Evolutionary conservation across 1,140 invertebrate genomes (phyloP), one percentile per base, ranked within the genome.

Genomic region (Diorhabda sublineata): DNA sequence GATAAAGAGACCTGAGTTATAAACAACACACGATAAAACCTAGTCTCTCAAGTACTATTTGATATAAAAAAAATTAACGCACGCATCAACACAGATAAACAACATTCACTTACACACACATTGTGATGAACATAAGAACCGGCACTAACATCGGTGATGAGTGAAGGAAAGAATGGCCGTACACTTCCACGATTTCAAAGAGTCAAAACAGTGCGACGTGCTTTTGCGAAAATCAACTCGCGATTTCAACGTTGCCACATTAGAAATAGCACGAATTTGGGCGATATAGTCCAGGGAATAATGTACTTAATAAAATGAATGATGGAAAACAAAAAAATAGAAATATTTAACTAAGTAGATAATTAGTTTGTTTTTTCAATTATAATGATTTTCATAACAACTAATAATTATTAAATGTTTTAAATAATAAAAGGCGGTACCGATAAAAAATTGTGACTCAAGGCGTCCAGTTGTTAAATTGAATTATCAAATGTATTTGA

Each of bases 141-240:
- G 6, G 4, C 47, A 52, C 47, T 52, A 52, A 52, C 47, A n/a
- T 52, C n/a, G n/a, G 47, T n/a, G 47, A 52, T 8, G 6, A 52
- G 47, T 52, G 47, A 52, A 52, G 47, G 47, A 52, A 52, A 26
- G 47, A n/a, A 52, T 52, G 47, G 47, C 47, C 47, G 47, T 6
- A 9, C 47, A 5, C 4, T n/a, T 58, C n/a, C 26, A 61, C 59
- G 26, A 61, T 61, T 61, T 61, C 11, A 61, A 61, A 41, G 59
- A 61, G 59, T 61, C 59, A 61, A 61, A 61, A 61, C 59, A 61
- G 26, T 61, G 42, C 59, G 59, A 61, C 59, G 59, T 61, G 59
- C 59, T 61, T 26, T 42, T 43, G 59, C 47, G 47, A 52, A 52
- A n/a, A 52, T 52, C 47, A 52, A n/a, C 47, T 6, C 47, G 47